These are phyloP conservation scores for Caenorhabditis sinica DNA, from an alignment of 2,888 invertebrate genomes.

Conservation along the genomic window DNA sequence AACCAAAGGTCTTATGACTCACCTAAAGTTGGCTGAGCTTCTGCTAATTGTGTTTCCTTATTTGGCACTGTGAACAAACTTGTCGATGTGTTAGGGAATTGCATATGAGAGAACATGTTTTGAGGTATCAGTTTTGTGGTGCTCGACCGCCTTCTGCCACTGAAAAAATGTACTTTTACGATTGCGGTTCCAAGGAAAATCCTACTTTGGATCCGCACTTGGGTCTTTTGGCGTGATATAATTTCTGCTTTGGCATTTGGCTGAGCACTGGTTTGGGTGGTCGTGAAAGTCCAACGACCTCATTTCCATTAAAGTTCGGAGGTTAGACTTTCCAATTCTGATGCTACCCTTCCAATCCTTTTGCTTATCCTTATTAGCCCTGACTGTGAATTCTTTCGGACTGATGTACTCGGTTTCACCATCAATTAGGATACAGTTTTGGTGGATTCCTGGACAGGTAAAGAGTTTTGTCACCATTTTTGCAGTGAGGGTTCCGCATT, in stretches of 20 bases:
- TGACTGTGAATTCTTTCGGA: constrained; percentile 84
- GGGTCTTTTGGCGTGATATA: constrained; percentile 79
- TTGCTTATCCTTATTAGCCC: constrained; percentile 85
- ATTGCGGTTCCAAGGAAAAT: too few species aligned
- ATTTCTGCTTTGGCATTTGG: constrained; percentile 84
- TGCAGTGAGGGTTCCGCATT: constrained; percentile 81
- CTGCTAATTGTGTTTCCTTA: constrained; percentile 42
- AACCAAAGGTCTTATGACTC: constrained; percentile 24
- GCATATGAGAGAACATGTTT: constrained; percentile 52
- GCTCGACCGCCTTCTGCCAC: constrained; percentile 43
- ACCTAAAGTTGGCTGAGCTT: constrained; percentile 54
- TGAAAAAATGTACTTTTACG: constrained; percentile 4
- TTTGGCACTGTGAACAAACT: constrained; percentile 41
- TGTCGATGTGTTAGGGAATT: constrained; percentile 28
- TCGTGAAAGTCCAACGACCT: constrained; percentile 84
- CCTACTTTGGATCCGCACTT: constrained; percentile 35
- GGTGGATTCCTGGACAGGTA: constrained; percentile 85
- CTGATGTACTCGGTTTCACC: constrained; percentile 82
- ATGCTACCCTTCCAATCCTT: constrained; percentile 85
- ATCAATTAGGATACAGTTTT: constrained; percentile 84
- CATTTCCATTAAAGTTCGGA: constrained; percentile 84
- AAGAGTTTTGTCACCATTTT: constrained; percentile 83
- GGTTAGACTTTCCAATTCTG: constrained; percentile 83
- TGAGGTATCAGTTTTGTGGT: constrained; percentile 51
- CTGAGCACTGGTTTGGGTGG: constrained; percentile 84